A percentile compares a stretch with the other conserved stretches of the same genome.
phyloP scores from a whole-genome alignment of 2,113 vertebrate species.

The Chlorocebus sabaeus region DNA sequence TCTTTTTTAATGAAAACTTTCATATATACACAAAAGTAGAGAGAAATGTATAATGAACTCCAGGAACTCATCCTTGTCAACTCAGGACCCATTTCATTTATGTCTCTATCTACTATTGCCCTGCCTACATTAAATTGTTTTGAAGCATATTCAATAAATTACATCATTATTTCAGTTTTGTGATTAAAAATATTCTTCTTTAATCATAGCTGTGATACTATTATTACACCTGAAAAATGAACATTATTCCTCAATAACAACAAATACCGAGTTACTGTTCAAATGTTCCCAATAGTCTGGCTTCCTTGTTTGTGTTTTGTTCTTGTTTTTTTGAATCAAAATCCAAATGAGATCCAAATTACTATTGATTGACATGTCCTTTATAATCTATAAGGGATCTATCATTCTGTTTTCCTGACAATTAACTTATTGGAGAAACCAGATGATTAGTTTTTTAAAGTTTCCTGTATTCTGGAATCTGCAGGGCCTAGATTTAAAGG shows the following conservation, averaged over 20 bases:
- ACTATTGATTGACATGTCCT: background rate
- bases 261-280: background rate
- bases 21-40: background rate
- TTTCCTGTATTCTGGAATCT: background rate
- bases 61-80: background rate
- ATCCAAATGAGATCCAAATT: background rate
- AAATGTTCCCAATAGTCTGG: background rate
- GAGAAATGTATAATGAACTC: background rate
- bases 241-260: background rate
- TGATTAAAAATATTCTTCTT: background rate
- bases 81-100: background rate
- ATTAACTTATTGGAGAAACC: background rate
- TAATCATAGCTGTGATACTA: background rate
- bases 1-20: background rate
- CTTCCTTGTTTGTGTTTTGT: background rate
- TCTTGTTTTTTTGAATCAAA: background rate
- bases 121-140: background rate
- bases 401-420: background rate
- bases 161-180: background rate
- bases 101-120: background rate
- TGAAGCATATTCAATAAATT: background rate
- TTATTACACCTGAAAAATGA: background rate
- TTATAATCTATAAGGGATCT: background rate
- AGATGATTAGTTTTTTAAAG: background rate
- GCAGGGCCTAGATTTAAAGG: background rate